Percentiles rank a stretch among this genome's conserved stretches.
phyloP scores from a whole-genome alignment of 2,113 vertebrate genomes.

The Oenanthe oenanthe region DNA sequence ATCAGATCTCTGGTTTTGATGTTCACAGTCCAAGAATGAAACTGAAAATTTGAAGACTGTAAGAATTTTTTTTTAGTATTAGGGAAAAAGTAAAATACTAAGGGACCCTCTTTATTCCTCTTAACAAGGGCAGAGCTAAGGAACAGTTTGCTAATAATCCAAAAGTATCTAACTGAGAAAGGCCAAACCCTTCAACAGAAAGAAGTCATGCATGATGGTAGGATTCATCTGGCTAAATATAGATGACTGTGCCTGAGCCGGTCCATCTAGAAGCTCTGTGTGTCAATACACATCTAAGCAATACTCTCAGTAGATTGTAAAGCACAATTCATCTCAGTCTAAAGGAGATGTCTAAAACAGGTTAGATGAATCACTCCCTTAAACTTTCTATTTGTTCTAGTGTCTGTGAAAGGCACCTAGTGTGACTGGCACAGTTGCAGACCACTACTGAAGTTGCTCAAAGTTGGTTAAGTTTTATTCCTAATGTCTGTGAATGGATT shows the following conservation, averaged over 20 bases:
- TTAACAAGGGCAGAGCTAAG: neutral
- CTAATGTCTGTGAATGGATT: neutral
- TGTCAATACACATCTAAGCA: slow-evolving; percentile 33
- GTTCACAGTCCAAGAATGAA: neutral
- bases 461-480: neutral
- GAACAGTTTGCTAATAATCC: neutral
- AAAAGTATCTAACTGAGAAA: neutral
- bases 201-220: neutral
- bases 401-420: slow-evolving; percentile 21
- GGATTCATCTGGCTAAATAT: slow-evolving; percentile 6
- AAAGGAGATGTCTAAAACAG: slow-evolving; percentile 16
- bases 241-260: neutral
- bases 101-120: neutral
- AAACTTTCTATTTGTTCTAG: slow-evolving; percentile 25
- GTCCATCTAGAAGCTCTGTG: neutral
- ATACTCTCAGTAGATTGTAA: slow-evolving; percentile 1
- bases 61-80: neutral
- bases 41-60: neutral
- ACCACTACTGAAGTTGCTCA: neutral
- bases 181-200: neutral
- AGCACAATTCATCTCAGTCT: slow-evolving; percentile 49
- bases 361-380: slow-evolving; percentile 58
- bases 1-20: neutral
- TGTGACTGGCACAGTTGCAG: neutral
- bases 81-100: neutral